A percentile compares a stretch with the other conserved stretches of the same genome.
Evolutionary conservation across 1,140 invertebrate genomes (phyloP).

Genomic region (Panagrolaimus sp.): DNA sequence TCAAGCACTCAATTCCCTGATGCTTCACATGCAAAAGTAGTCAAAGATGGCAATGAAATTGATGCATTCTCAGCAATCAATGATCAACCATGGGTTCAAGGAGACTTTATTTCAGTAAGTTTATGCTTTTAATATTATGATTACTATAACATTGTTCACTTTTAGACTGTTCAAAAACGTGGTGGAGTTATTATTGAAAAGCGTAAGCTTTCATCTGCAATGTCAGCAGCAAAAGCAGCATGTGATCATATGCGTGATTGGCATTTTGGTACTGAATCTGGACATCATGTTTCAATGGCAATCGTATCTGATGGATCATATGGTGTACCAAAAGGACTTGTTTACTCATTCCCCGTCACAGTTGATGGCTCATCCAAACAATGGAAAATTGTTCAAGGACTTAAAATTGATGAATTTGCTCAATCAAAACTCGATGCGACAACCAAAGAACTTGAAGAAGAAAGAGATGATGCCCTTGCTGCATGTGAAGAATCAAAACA

Average conservation of each 20-base stretch:
- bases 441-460: slow-evolving; percentile 65
- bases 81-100: slow-evolving; percentile 76
- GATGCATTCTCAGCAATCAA: slow-evolving; percentile 71
- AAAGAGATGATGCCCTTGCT: slow-evolving; percentile 54
- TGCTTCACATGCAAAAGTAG: slow-evolving; percentile 71
- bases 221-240: slow-evolving; percentile 94
- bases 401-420: slow-evolving; percentile 78
- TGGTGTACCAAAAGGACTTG: slow-evolving; percentile 73
- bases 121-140: neutral
- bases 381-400: slow-evolving; percentile 81
- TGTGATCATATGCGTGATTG: slow-evolving; percentile 93
- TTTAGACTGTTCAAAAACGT: slow-evolving; percentile 84
- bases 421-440: slow-evolving; percentile 77
- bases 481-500: slow-evolving; percentile 45
- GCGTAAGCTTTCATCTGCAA: slow-evolving; percentile 93
- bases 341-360: slow-evolving; percentile 91
- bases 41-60: slow-evolving; percentile 49
- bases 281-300: slow-evolving; percentile 85
- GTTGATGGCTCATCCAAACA: slow-evolving; percentile 66
- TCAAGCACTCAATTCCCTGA: slow-evolving; percentile 98
- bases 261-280: slow-evolving; percentile 75
- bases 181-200: slow-evolving; percentile 94
- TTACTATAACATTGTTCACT: slow-evolving; percentile 1
- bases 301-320: slow-evolving; percentile 92
- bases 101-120: slow-evolving; percentile 71